phyloP scores from a whole-genome alignment of 2,888 invertebrate genomes.

The Ormyrus labotus region DNA sequence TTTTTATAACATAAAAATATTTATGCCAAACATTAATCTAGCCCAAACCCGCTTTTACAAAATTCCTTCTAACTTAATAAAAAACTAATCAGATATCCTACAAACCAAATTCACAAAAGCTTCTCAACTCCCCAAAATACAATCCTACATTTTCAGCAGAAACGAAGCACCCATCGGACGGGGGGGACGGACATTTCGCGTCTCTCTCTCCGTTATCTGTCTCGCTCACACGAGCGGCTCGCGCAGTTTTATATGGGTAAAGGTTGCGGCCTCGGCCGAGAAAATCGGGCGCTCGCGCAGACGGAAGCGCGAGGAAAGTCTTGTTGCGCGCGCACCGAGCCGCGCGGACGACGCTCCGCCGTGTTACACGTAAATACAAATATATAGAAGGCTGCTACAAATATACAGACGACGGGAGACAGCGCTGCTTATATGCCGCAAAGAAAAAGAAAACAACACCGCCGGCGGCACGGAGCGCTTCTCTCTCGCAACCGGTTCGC shows the following conservation, averaged over 20 bases:
- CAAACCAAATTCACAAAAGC: too few species aligned
- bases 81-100: too few species aligned
- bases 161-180: too few species aligned
- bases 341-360: not conserved
- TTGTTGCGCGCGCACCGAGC: constrained; percentile 12
- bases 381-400: not conserved
- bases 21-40: too few species aligned
- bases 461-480: not conserved
- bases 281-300: constrained; percentile 43
- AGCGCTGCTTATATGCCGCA: not conserved
- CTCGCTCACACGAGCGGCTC: not conserved
- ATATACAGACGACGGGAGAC: not conserved
- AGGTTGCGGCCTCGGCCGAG: constrained; percentile 58
- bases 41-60: too few species aligned
- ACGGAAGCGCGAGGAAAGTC: constrained; percentile 47
- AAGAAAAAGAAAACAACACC: constrained; percentile 1
- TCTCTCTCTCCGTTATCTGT: not conserved
- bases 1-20: too few species aligned
- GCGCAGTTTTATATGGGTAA: constrained; percentile 49
- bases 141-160: too few species aligned
- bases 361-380: not conserved
- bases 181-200: not conserved
- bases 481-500: constrained; percentile 40
- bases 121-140: too few species aligned
- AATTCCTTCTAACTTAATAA: too few species aligned